Evolutionary conservation across 2,888 invertebrate genomes (phyloP), one percentile per base, ranked within the genome.

Genomic region (Drosophila multiciliata): DNA sequence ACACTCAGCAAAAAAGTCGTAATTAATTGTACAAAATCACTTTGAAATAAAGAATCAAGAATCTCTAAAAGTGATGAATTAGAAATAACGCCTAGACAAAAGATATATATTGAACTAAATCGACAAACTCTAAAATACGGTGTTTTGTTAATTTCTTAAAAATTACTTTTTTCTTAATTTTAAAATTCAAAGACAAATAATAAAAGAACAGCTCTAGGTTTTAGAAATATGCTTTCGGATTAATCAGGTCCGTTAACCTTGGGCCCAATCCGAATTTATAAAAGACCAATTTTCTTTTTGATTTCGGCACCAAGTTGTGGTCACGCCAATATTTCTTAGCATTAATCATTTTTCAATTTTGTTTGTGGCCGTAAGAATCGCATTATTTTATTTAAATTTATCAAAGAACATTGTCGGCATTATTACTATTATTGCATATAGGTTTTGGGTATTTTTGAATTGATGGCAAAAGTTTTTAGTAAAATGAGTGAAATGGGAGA

Each of bases 221-320:
- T 35, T 35, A 11, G 12, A 35, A 12, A 12, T 35, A 35, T 35
- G 11, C 35, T 35, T 35, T 35, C 12, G 4, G 35, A 35, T 35
- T 6, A 35, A 11, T 12, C 11, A 35, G 35, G 4, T 11, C 6
- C 11, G 35, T 35, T 35, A 35, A 4, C 11, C 35, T 11, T 35
- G 17, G 9, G 3, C 17, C n/a, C n/a, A n/a, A n/a, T n/a, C 12
- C 7, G 15, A 23, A 8, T 15, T 23, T 15, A 11, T 6, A 5
- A n/a, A 42, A 42, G 15, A 36, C 1, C 17, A 15, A 2, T 11
- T 20, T 20, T 23, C 15, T 26, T 45, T 45, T 23, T 23, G 20
- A 45, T 26, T 42, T 73, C 61, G 38, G 32, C 54, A 61, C 54
- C 48, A 53, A 40, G 15, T 42, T 32, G 23, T 17, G 49, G 54